Evolutionary conservation across 2,113 vertebrate genomes (phyloP), one percentile per base, ranked within the genome.

Genomic region (Gadus macrocephalus): DNA sequence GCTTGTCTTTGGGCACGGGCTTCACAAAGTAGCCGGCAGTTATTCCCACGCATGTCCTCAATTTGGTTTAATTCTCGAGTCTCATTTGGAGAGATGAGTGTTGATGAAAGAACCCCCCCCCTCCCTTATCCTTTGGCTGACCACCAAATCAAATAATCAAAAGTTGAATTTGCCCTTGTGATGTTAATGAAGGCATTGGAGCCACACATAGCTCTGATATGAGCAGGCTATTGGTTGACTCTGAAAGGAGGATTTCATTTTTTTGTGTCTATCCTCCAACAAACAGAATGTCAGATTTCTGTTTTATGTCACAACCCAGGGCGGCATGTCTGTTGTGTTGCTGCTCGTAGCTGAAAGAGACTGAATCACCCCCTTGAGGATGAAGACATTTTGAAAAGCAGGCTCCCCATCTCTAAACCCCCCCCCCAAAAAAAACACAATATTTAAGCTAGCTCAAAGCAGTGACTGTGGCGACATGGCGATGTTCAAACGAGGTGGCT

Each of bases 101-200:
- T 22, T 31, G 74, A 58, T 74, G 31, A 78, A 35, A 35, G 31
- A 4, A 7, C 31, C 2, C 31, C 62, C 62, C 72, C 25, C 69
- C 67, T 66, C 80, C 71, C 67, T 15, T 62, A 73, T 73, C 74
- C 75, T 79, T 78, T 69, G 72, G 71, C 73, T 65, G 5, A 0
- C 73, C 67, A 87, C 77, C 79, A 78, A 74, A 80, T 86, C 80
- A 78, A 76, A 75, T 64, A 85, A 85, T 84, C 78, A 78, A 78
- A 84, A 86, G 75, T 87, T 89, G 77, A 74, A 84, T 87, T 89
- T 81, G 76, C 81, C 78, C 77, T 86, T 86, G 82, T 78, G 76
- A 81, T 80, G 77, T 88, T 83, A 86, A 88, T 89, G 77, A 86
- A 79, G 72, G 70, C 77, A 79, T 81, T 75, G 74, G 73, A 72